phyloP scores from a whole-genome alignment of 2,888 invertebrate genomes.

The Apeira syringaria region DNA sequence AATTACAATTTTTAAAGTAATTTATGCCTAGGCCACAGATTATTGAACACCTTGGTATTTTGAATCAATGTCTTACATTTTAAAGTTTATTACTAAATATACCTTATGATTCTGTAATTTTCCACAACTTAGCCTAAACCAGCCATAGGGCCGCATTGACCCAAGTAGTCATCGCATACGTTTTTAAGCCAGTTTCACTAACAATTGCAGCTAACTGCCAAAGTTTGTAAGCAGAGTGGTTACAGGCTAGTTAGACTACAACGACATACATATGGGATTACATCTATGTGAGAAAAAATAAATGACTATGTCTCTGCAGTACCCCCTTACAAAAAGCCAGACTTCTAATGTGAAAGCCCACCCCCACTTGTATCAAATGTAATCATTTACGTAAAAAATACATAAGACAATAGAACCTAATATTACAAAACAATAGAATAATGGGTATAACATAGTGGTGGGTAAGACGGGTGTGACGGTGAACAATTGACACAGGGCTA shows the following conservation, averaged over 20 bases:
- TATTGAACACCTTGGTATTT: no score
- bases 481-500: no score
- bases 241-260: slow-evolving; percentile 12
- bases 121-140: slow-evolving; percentile 23
- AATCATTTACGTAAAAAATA: no score
- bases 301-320: slow-evolving; percentile 13
- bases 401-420: no score
- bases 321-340: not conserved
- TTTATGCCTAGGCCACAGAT: no score
- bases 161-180: slow-evolving; percentile 30
- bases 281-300: slow-evolving; percentile 16
- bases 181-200: slow-evolving; percentile 37
- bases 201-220: slow-evolving; percentile 14
- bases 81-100: not conserved
- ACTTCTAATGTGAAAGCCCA: no score
- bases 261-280: slow-evolving; percentile 7
- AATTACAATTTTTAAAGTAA: no score
- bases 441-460: no score
- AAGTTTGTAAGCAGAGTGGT: slow-evolving; percentile 28
- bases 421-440: no score
- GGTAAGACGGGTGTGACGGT: no score
- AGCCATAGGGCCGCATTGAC: slow-evolving; percentile 36
- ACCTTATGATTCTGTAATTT: slow-evolving; percentile 4
- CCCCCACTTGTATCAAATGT: no score
- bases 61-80: not conserved